Evolutionary conservation across 1,140 invertebrate genomes (phyloP), one percentile per base, ranked within the genome.

Genomic region (Dendroctonus valens): DNA sequence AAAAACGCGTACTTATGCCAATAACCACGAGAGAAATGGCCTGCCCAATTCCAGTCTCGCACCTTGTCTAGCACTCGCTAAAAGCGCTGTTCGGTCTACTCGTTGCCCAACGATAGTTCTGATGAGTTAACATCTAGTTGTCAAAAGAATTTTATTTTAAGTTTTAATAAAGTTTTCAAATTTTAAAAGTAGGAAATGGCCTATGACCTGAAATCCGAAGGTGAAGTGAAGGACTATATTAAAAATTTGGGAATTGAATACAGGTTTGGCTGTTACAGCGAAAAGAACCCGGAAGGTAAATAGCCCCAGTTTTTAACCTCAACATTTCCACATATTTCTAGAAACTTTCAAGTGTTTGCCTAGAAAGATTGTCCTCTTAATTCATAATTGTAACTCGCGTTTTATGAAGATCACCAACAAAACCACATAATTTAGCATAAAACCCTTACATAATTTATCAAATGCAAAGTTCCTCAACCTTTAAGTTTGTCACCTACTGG

Each of bases 241-340:
- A 86, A 94, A 67, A 96, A 96, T 76, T 79, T 97, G 60, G 89
- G 90, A n/a, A 91, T 89, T 9, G 94, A 97, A 78, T 97, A 96
- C 76, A 84, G 90, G 72, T 97, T 94, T 77, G 91, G 93, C 44
- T 97, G 94, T 80, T 92, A 88, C 67, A 85, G 84, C 50, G 91
- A 94, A 77, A 92, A 92, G 74, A 88, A 87, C 70, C 83, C 89
- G 9, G 89, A 93, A 81, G 89, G 91, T 91, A 78, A 78, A 15
- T 26, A 26, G 26, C 26, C 26, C n/a, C 3, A 26, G 26, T 26
- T 26, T 26, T 26, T 26, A 26, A 26, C 26, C 26, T 26, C 26
- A 26, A 26, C 3, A 26, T 26, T 26, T 26, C 26, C 26, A 1
- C 26, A 26, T 26, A 26, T 1, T 26, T 26, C 26, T 26, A 26